Base-by-base conservation (phyloP, 2,888 invertebrate genomes). In the Halictus quadricinctus region DNA sequence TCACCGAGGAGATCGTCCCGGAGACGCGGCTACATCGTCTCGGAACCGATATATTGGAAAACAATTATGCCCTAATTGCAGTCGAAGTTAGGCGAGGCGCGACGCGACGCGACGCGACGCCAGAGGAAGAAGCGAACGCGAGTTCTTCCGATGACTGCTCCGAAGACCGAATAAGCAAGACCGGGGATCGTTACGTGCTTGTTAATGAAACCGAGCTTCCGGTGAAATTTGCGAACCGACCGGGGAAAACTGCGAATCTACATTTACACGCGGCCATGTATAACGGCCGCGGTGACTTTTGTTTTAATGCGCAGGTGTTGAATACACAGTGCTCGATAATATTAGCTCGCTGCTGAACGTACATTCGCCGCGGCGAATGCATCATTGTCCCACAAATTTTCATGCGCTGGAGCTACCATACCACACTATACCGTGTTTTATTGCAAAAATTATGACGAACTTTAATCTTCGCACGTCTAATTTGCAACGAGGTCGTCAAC, bases 31-130 rank as follows among this genome's bases (percentile, higher is more conserved):
- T 8, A 72, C 76, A 69, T 58, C 74, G 76, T 82, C 54, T 43
- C 60, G 12, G 12, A 69, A 29, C 64, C 64, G 64, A 64, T 87
- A 72, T 83, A 88, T 89, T 73, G 89, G 83, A 48, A 79, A 70
- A 64, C 60, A 66, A 80, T 80, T 80, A 74, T 48, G 50, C 36
- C 72, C 76, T 84, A 88, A 89, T 89, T 88, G 50, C 29, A 79
- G 76, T 79, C 75, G 41, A 87, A 89, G 89, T 89, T 84, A 69
- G 41, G 69, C 69, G 69, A 36, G 89, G 84, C 87, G 85, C 87
- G 66, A 66, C 66, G 18, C 66, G 18, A 2, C 66, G 66, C 29
- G 66, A 66, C 66, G 18, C 66, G 18, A 2, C 66, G 66, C 29
- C n/a, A n/a, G n/a, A n/a, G n/a, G n/a, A n/a, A n/a, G n/a, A n/a